Percentiles rank a stretch among this genome's conserved stretches.
Conservation (phyloP, 2,113 vertebrate species). For the Microcebus tavaratra region DNA sequence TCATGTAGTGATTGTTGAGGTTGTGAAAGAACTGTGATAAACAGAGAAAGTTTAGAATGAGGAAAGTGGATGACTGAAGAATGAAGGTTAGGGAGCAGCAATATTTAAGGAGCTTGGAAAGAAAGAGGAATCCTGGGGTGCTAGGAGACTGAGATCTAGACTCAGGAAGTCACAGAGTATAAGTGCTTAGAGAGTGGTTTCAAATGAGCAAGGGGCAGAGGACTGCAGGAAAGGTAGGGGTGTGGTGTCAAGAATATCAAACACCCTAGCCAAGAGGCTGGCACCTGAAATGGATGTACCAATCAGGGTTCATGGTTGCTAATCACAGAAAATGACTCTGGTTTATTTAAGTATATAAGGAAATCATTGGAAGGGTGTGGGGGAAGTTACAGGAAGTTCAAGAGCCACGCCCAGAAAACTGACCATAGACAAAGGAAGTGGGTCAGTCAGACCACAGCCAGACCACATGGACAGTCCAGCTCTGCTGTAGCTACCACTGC, state of each 20-base stretch:
- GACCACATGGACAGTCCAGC: not conserved
- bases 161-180: not conserved
- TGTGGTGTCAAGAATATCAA: rapidly evolving
- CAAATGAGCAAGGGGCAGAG: not conserved
- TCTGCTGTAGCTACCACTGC: not conserved
- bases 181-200: no score
- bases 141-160: not conserved
- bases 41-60: not conserved
- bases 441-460: not conserved
- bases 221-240: not conserved
- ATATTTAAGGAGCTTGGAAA: not conserved
- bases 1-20: rapidly evolving
- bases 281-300: not conserved
- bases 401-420: not conserved
- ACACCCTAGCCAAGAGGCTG: not conserved
- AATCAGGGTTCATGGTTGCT: not conserved
- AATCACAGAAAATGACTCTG: not conserved
- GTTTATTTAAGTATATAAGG: not conserved
- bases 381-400: not conserved
- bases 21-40: not conserved
- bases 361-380: not conserved
- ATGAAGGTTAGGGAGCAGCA: not conserved
- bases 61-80: not conserved
- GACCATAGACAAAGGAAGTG: not conserved
- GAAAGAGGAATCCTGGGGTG: not conserved